Percentiles rank a stretch among this genome's conserved stretches.
Evolutionary conservation across 2,888 invertebrate species (phyloP).

Genomic region (Mamestra brassicae): DNA sequence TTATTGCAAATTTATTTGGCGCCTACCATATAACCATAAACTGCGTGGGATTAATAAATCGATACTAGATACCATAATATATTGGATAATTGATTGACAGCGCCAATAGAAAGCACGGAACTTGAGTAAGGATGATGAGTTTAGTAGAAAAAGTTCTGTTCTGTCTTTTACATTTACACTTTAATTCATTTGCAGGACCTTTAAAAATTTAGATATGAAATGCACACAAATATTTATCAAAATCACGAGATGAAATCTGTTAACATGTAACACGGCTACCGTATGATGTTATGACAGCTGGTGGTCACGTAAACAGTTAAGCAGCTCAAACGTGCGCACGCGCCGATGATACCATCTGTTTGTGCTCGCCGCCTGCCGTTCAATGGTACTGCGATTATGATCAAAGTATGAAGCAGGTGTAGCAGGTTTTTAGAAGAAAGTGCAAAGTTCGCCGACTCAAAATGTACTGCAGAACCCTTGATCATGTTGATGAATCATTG

Average conservation of each 20-base stretch:
- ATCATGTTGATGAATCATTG: too few species aligned
- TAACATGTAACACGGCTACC: conserved; percentile 64
- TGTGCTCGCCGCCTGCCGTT: conserved; percentile 71
- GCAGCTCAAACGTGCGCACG: conserved; percentile 78
- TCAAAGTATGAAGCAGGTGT: conserved; percentile 53
- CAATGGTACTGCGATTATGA: conserved; percentile 55
- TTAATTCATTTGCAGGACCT: not conserved
- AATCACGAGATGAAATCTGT: conserved; percentile 41
- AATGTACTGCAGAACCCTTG: not conserved
- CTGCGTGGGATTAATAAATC: not conserved
- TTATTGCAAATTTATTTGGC: too few species aligned
- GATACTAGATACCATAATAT: not conserved
- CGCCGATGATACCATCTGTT: conserved; percentile 81
- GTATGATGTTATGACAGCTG: conserved; percentile 82
- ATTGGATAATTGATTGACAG: not conserved
- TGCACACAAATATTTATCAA: conserved; percentile 13
- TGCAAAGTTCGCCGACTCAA: not conserved
- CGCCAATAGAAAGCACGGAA: not conserved
- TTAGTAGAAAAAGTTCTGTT: too few species aligned
- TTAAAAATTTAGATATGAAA: not conserved
- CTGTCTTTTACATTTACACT: too few species aligned
- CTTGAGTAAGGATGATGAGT: too few species aligned
- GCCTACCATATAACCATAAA: not conserved
- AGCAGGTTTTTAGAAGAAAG: not conserved
- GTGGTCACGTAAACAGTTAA: conserved; percentile 84